These are phyloP conservation scores for Porites divaricata DNA, from an alignment of 92 coral and sea anemone genomes.

Conservation along the genomic window DNA sequence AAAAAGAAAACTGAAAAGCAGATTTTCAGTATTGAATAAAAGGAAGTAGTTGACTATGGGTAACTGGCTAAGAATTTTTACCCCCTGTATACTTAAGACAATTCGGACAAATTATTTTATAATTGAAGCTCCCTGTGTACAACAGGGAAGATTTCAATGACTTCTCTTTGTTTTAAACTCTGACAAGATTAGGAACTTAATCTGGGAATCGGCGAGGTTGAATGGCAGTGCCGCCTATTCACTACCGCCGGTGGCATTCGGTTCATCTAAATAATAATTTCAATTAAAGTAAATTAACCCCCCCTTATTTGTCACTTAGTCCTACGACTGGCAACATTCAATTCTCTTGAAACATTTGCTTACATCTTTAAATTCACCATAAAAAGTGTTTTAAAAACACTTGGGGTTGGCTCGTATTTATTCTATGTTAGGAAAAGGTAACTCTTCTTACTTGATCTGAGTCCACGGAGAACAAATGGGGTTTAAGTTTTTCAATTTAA, in stretches of 20 bases:
- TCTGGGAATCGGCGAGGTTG: neutral
- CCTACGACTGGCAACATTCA: neutral
- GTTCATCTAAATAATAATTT: neutral
- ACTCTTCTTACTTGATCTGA: neutral
- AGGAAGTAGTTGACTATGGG: neutral
- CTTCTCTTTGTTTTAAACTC: neutral
- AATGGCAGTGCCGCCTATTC: too few relatives aligned
- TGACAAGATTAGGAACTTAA: neutral
- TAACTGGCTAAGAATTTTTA: neutral
- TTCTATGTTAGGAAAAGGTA: neutral
- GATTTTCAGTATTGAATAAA: neutral
- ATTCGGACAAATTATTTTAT: neutral
- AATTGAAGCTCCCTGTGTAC: neutral
- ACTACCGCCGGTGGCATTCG: neutral
- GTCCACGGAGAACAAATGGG: neutral
- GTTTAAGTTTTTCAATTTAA: neutral
- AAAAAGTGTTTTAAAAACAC: conserved; percentile 3
- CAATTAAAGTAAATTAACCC: neutral
- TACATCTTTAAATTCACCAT: neutral
- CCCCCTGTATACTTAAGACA: neutral
- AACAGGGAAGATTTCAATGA: neutral
- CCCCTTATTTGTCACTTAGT: neutral
- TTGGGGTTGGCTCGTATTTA: neutral
- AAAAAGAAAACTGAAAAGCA: neutral
- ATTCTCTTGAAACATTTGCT: neutral